Evolutionary conservation across 2,113 vertebrate genomes (phyloP), one percentile per base, ranked within the genome.

Genomic region (Furnarius figulus): DNA sequence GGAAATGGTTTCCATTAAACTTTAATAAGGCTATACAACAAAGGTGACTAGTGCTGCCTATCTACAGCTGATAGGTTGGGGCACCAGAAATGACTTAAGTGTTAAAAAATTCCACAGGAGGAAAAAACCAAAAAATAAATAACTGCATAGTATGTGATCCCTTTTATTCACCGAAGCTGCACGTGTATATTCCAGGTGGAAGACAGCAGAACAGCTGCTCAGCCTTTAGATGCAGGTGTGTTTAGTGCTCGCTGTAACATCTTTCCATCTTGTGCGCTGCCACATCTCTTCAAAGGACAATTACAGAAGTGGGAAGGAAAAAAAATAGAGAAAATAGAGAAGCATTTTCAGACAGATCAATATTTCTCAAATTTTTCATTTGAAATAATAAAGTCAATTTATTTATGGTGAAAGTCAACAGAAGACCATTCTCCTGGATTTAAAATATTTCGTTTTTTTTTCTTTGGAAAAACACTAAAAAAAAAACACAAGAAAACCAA

Each of bases 371-470:
- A 58, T 73, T 94, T 90, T 85, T 93, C 81, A 95, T 91, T 39
- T 96, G 82, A 97, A 97, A 93, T 96, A 92, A 84, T 96, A 77
- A 92, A 95, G 94, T 97, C 94, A 95, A 94, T 98, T 98, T 98
- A 98, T 98, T 98, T 87, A 87, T 37, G 87, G 96, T 94, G 96
- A 97, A 95, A 97, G 89, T 84, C 71, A 95, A 97, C 98, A 98
- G 98, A 98, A 98, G 97, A 98, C 74, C 85, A 96, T 90, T 97
- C 97, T 98, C 97, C 98, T 97, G 97, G 79, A 96, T 97, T 94
- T 94, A 93, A 97, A 96, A 95, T 93, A 96, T 83, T 95, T 97
- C 86, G 46, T 0, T 67, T 91, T 94, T 47, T 96, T 97, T 85
- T 81, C 85, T 96, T 95, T 63, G 87, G 90, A 92, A 58, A 59